Evolutionary conservation across 2,797 vertebrate species (phyloP).

Genomic region (Crenichthys baileyi): DNA sequence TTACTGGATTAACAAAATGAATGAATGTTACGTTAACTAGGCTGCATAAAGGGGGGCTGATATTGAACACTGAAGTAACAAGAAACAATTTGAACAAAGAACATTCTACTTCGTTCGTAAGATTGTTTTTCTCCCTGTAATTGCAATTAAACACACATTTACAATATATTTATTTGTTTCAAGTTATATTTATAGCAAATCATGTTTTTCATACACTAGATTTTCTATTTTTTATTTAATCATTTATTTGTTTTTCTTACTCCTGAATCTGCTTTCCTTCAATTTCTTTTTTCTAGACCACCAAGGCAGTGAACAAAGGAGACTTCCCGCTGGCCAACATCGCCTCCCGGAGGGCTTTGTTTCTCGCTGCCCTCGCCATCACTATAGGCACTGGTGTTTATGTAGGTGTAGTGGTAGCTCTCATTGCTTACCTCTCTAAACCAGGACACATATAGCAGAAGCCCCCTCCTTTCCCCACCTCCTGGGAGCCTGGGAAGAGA

Average conservation of each 20-base stretch:
- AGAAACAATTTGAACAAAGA: neutral
- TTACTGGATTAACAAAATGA: neutral
- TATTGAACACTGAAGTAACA: constrained; percentile 2
- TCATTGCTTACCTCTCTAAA: constrained; percentile 96
- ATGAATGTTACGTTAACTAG: constrained; percentile 26
- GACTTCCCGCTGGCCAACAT: constrained; percentile 94
- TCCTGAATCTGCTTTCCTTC: neutral
- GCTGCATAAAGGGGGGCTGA: constrained; percentile 13
- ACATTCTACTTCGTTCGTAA: neutral
- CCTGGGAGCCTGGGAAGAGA: constrained; percentile 49
- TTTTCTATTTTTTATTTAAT: constrained; percentile 28
- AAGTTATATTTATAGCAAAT: constrained; percentile 38
- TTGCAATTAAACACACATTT: constrained; percentile 12
- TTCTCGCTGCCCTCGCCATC: constrained; percentile 95
- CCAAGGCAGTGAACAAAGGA: constrained; percentile 97
- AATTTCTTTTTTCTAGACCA: constrained; percentile 83
- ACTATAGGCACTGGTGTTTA: constrained; percentile 96
- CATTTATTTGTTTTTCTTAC: neutral
- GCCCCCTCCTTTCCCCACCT: constrained; percentile 25
- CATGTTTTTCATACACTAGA: constrained; percentile 46
- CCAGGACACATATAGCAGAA: constrained; percentile 89
- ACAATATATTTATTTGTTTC: neutral
- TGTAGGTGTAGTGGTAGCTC: constrained; percentile 93
- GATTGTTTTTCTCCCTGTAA: constrained; percentile 24
- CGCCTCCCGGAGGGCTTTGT: constrained; percentile 92